These are phyloP conservation scores for Chlamydotis undulata DNA, from an alignment of 2,113 vertebrate species.

Conservation along the genomic window DNA sequence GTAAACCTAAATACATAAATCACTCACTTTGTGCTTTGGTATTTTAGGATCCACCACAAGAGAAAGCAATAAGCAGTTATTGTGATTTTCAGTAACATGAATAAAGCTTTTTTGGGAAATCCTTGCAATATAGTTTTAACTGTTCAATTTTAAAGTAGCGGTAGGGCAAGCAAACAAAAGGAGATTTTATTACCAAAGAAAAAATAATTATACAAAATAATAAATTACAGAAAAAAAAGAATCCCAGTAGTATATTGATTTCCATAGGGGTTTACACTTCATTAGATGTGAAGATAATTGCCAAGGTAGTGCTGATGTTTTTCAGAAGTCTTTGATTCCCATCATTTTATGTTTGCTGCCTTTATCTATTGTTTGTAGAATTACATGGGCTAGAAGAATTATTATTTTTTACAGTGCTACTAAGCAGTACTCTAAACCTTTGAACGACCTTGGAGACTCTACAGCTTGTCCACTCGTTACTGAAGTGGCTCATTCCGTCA, in stretches of 20 bases:
- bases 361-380: background rate
- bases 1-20: slow-evolving; percentile 26
- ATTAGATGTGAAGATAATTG: slow-evolving; percentile 22
- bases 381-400: background rate
- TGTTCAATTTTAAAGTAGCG: background rate
- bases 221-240: background rate
- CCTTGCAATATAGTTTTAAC: background rate
- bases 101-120: background rate
- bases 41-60: background rate
- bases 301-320: background rate
- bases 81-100: background rate
- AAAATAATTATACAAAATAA: background rate
- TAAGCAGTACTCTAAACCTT: background rate
- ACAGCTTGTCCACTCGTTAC: background rate
- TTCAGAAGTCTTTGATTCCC: background rate
- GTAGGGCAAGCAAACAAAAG: background rate
- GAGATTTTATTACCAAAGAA: background rate
- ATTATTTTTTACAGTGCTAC: background rate
- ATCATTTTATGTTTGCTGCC: background rate
- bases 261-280: background rate
- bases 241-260: background rate
- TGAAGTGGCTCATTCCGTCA: background rate
- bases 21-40: background rate
- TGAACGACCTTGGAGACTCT: background rate
- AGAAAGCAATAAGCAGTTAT: background rate